Conservation (phyloP, 2,797 vertebrate genomes). For the Ctenosaura bakeri region DNA sequence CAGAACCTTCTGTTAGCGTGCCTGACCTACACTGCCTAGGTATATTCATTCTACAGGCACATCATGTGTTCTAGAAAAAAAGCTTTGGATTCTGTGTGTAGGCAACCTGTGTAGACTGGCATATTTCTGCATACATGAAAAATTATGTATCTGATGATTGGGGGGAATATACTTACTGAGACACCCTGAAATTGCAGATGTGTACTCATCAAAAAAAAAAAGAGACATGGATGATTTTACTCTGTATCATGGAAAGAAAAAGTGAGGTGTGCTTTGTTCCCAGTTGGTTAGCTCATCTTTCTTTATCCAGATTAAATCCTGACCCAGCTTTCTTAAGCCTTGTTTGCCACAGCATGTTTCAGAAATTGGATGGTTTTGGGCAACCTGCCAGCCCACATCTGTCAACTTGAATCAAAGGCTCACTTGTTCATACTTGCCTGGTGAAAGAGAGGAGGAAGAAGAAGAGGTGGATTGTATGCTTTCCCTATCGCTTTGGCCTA, state of each 20-base stretch:
- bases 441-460: background rate
- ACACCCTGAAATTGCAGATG: background rate
- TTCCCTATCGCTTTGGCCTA: conserved; percentile 14
- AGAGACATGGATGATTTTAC: background rate
- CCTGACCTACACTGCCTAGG: background rate
- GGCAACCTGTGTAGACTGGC: background rate
- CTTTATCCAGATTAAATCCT: conserved; percentile 21
- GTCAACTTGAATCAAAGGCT: conserved; percentile 34
- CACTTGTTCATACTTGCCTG: conserved; percentile 36
- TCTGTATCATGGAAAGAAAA: background rate
- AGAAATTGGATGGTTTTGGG: conserved; percentile 9
- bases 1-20: background rate
- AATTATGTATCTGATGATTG: background rate
- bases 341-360: conserved; percentile 39
- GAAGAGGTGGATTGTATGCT: background rate
- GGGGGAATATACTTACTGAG: background rate
- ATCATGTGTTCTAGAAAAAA: background rate
- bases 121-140: background rate
- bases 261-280: background rate
- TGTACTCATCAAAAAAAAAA: background rate
- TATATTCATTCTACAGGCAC: background rate
- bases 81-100: background rate
- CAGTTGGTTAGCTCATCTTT: background rate
- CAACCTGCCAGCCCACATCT: conserved; percentile 32
- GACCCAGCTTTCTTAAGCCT: conserved; percentile 21